phyloP scores from a whole-genome alignment of 2,113 vertebrate species.

The Hypanus sabinus region DNA sequence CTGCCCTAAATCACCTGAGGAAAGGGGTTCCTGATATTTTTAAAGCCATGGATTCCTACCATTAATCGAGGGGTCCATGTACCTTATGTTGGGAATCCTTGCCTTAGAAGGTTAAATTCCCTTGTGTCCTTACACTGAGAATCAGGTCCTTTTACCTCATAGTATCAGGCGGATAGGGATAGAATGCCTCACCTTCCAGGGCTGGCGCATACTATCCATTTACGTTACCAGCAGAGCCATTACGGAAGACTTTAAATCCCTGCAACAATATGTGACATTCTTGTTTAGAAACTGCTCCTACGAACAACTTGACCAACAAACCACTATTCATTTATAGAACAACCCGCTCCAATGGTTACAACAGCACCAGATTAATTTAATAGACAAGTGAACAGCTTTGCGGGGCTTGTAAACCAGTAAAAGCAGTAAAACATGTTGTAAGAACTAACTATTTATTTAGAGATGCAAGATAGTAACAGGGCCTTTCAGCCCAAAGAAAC shows the following conservation, averaged over 20 bases:
- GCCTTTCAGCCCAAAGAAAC: no score
- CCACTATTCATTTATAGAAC: not conserved
- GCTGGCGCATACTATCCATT: not conserved
- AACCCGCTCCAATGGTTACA: slow-evolving; percentile 16
- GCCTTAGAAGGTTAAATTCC: not conserved
- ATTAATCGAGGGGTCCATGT: no score
- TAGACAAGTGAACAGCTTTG: not conserved
- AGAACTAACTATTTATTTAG: not conserved
- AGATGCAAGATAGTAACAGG: no score
- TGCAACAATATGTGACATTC: slow-evolving; percentile 22
- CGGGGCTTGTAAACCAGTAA: not conserved
- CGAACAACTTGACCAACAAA: not conserved
- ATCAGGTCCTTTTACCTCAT: not conserved
- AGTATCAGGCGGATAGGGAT: not conserved
- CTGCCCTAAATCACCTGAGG: not conserved
- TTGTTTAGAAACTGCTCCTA: not conserved
- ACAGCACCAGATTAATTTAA: not conserved
- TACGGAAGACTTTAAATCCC: not conserved
- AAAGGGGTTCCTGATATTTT: no score
- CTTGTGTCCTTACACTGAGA: not conserved
- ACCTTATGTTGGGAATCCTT: no score
- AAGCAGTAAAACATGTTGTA: not conserved
- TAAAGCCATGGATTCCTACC: no score
- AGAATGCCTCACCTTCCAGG: not conserved
- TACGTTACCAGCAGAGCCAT: not conserved